Conservation (phyloP, 1,140 invertebrate species). For the Chrysopa pallens region DNA sequence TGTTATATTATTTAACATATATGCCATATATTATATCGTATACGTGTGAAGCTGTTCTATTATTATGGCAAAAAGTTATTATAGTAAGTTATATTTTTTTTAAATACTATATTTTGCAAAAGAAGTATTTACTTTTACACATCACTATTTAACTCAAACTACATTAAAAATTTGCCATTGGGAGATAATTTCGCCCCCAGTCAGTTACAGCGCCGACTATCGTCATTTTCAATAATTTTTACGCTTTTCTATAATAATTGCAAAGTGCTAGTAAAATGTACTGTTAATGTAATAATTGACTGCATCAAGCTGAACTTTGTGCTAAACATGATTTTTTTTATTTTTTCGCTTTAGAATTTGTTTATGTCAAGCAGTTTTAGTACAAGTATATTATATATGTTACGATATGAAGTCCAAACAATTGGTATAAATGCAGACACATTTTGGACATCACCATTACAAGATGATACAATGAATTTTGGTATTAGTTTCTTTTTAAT, state of each 20-base stretch:
- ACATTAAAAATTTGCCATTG: too few relatives aligned
- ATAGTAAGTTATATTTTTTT: conserved; percentile 25
- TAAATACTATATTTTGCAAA: too few relatives aligned
- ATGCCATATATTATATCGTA: conserved; percentile 46
- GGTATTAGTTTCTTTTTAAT: conserved; percentile 25
- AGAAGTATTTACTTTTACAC: too few relatives aligned
- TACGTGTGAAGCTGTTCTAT: conserved; percentile 36
- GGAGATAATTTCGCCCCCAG: too few relatives aligned
- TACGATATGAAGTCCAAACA: conserved; percentile 37
- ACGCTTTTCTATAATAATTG: too few relatives aligned
- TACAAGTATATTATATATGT: conserved; percentile 36
- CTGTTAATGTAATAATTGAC: background rate
- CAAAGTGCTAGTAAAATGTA: too few relatives aligned
- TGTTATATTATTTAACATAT: conserved; percentile 40
- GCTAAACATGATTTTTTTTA: background rate
- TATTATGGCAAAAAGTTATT: conserved; percentile 29
- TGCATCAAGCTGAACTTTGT: background rate
- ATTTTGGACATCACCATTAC: conserved; percentile 26
- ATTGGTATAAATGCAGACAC: conserved; percentile 25
- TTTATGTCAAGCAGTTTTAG: conserved; percentile 43
- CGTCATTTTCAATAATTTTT: too few relatives aligned
- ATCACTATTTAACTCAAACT: too few relatives aligned
- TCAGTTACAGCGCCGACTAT: too few relatives aligned
- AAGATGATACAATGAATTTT: conserved; percentile 28
- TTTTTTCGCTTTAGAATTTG: conserved; percentile 25